Percentiles rank a stretch among this genome's conserved stretches.
phyloP scores from a whole-genome alignment of 2,797 vertebrate genomes.

The Pangasius mekongensis region DNA sequence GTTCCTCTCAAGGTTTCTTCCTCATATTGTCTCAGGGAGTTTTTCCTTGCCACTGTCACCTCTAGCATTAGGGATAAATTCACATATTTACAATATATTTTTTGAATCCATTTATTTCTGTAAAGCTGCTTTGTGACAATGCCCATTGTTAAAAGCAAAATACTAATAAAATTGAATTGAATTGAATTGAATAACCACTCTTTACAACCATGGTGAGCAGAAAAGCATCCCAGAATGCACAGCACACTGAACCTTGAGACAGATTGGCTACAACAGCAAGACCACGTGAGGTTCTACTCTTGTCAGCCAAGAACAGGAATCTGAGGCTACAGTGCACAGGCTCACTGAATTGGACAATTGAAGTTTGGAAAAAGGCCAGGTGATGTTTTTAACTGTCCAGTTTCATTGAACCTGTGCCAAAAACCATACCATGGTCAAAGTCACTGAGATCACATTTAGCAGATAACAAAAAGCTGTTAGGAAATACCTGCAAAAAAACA shows the following conservation, averaged over 20 bases:
- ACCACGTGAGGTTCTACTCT: too few species aligned
- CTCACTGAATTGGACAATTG: background rate
- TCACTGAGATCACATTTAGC: background rate
- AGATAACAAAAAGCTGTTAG: background rate
- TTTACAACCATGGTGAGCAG: background rate
- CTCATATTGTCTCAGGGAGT: too few species aligned
- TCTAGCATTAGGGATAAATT: too few species aligned
- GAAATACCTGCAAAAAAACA: background rate
- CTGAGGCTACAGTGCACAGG: background rate
- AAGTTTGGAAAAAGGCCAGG: background rate
- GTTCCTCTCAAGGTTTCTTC: too few species aligned
- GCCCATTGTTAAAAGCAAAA: too few species aligned
- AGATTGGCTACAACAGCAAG: background rate
- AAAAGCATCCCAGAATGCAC: background rate
- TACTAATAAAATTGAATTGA: too few species aligned
- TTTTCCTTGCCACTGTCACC: too few species aligned
- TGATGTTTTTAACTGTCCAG: background rate
- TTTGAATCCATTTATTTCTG: too few species aligned
- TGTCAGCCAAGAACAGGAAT: background rate
- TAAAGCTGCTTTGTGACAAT: too few species aligned
- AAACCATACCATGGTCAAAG: background rate
- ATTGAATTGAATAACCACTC: too few species aligned
- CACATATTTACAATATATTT: too few species aligned
- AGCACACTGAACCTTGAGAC: background rate
- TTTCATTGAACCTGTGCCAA: background rate